Evolutionary conservation across 2,888 invertebrate genomes (phyloP).

Genomic region (Tenthredo mesomela): DNA sequence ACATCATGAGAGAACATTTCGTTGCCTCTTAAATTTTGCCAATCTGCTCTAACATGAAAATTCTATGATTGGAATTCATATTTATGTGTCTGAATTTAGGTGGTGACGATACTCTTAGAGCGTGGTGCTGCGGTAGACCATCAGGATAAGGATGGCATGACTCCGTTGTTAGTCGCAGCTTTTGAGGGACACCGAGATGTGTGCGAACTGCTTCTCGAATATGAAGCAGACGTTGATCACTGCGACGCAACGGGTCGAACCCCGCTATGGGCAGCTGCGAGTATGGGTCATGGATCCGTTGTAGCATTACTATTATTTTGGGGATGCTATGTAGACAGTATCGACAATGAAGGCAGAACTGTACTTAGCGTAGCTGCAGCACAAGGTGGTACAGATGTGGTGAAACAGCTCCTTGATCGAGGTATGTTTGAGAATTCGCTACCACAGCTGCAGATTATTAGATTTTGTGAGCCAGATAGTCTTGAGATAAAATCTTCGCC

Average conservation of each 20-base stretch:
- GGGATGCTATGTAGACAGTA: slow-evolving; percentile 97
- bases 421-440: slow-evolving; percentile 78
- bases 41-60: background rate
- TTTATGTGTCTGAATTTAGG: slow-evolving; percentile 69
- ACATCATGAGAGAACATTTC: slow-evolving; percentile 12
- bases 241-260: slow-evolving; percentile 90
- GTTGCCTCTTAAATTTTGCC: slow-evolving; percentile 11
- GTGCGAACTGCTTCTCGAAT: slow-evolving; percentile 93
- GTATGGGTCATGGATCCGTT: slow-evolving; percentile 93
- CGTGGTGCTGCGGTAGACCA: slow-evolving; percentile 91
- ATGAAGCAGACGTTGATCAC: slow-evolving; percentile 95
- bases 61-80: slow-evolving; percentile 5
- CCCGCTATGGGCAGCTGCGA: slow-evolving; percentile 95
- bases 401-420: slow-evolving; percentile 92
- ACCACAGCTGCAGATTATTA: background rate
- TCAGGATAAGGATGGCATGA: slow-evolving; percentile 92
- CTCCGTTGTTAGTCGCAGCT: slow-evolving; percentile 92
- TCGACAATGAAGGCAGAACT: slow-evolving; percentile 96
- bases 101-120: slow-evolving; percentile 87
- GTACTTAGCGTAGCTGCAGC: slow-evolving; percentile 92
- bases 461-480: background rate
- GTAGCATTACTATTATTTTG: slow-evolving; percentile 94
- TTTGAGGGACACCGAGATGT: slow-evolving; percentile 96
- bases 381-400: slow-evolving; percentile 93
- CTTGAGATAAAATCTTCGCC: background rate